Base-by-base conservation (phyloP, 2,888 invertebrate genomes). In the Amphipoea oculea region DNA sequence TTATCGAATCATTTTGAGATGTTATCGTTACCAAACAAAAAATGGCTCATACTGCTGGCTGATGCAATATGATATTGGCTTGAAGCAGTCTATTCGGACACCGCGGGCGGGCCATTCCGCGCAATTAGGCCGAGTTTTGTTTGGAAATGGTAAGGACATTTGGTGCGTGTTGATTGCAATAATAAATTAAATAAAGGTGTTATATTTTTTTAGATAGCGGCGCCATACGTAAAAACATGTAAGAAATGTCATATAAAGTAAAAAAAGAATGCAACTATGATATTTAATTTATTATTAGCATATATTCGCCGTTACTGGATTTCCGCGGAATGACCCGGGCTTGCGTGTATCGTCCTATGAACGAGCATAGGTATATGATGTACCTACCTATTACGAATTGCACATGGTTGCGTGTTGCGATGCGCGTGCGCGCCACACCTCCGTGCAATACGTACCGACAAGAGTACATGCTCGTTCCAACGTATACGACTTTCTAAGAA, bases 391-490 rank as follows among this genome's bases (percentile, higher is more conserved):
- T 4, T 51, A 71, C 17, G 70, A 62, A 81, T 87, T 83, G 84
- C 84, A 78, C 62, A 82, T 79, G 84, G 80, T 86, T 89, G 89
- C 90, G 90, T 91, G 91, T 90, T 90, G 85, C 83, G 86, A 87
- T 87, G 90, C 91, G 91, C 91, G 91, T 90, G 89, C 91, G 91
- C 88, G 89, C 93, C 95, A 94, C 95, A 94, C 95, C 95, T 92
- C 94, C 94, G 85, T 87, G 73, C 84, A 75, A 74, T 86, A 86
- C 78, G 88, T 89, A 86, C 75, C 66, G 78, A 79, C 83, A 82
- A 77, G 84, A 72, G 78, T 89, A 89, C 88, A 88, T 90, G 87
- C 75, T 79, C 83, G 76, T 70, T 77, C 73, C 84, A 89, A 89
- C 90, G 90, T 86, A 74, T 81, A 87, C 86, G 79, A 92, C 94